Conservation (phyloP, 64 coral and sea anemone genomes). For the Exaiptasia diaphana region DNA sequence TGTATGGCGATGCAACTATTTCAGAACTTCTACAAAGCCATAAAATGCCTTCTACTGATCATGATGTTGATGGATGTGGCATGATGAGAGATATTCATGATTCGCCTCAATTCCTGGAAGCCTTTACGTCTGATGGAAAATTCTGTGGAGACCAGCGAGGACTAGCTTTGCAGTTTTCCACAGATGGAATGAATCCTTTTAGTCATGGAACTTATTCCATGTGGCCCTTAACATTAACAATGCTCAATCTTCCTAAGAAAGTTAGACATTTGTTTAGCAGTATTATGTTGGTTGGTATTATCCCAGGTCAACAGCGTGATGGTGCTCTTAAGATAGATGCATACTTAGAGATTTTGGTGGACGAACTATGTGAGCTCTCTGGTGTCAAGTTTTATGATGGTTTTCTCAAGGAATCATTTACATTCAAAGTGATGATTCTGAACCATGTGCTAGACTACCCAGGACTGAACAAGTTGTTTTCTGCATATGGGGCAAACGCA, state of each 20-base stretch:
- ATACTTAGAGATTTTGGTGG: conserved; percentile 35
- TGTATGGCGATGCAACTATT: conserved; percentile 23
- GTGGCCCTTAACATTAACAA: conserved; percentile 35
- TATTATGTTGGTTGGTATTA: conserved; percentile 34
- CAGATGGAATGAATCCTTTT: conserved; percentile 43
- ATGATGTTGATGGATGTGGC: background rate
- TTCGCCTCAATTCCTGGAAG: background rate
- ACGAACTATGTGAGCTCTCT: background rate
- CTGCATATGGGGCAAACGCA: conserved; percentile 21
- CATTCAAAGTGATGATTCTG: background rate
- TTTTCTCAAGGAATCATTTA: background rate
- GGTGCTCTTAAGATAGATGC: conserved; percentile 1
- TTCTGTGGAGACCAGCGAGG: too few relatives aligned
- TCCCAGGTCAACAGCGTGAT: background rate
- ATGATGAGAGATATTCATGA: background rate
- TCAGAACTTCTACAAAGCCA: conserved; percentile 48
- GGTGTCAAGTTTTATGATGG: conserved; percentile 21
- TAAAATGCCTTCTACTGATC: too few relatives aligned
- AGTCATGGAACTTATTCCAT: conserved; percentile 26
- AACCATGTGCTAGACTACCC: conserved; percentile 16
- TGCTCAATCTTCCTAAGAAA: background rate
- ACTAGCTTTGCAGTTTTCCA: conserved; percentile 6
- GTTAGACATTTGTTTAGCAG: conserved; percentile 14
- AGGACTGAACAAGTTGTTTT: conserved; percentile 32
- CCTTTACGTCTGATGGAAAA: too few relatives aligned